A percentile compares a stretch with the other conserved stretches of the same genome.
These are phyloP conservation scores for Thalassoma bifasciatum DNA, from an alignment of 2,113 vertebrate genomes.

Conservation along the genomic window DNA sequence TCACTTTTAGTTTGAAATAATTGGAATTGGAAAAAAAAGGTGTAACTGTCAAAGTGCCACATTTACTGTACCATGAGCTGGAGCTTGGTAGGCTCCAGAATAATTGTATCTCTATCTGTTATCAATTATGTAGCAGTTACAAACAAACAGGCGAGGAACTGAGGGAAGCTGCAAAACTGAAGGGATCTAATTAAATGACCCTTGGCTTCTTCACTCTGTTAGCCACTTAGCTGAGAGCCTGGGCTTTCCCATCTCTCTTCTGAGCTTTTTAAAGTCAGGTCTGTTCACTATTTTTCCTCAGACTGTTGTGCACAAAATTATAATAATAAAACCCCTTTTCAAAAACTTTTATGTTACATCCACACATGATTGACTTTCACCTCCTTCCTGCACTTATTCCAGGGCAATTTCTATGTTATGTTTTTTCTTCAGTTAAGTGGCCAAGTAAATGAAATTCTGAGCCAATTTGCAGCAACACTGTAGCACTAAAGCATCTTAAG, in stretches of 20 bases:
- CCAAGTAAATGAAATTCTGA: conserved; percentile 5
- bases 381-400: not conserved
- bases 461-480: not conserved
- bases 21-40: conserved; percentile 19
- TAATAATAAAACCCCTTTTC: conserved; percentile 12
- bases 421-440: not conserved
- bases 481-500: not conserved
- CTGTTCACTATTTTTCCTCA: conserved; percentile 33
- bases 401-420: not conserved
- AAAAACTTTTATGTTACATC: no score
- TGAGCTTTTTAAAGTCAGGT: conserved; percentile 44
- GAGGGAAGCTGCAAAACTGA: conserved; percentile 30
- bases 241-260: conserved; percentile 15
- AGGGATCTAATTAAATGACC: conserved; percentile 52
- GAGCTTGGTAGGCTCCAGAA: conserved; percentile 1
- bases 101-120: conserved; percentile 14
- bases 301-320: not conserved
- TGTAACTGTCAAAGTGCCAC: conserved; percentile 29
- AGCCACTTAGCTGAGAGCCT: conserved; percentile 14
- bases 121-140: conserved; percentile 46
- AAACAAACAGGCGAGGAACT: conserved; percentile 51
- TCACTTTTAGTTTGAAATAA: conserved; percentile 40
- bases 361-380: no score
- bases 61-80: conserved; percentile 2
- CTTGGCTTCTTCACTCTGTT: conserved; percentile 11